Percentiles rank a stretch among this genome's conserved stretches.
Evolutionary conservation across 2,797 vertebrate genomes (phyloP).

Genomic region (Sebastiscus tertius): DNA sequence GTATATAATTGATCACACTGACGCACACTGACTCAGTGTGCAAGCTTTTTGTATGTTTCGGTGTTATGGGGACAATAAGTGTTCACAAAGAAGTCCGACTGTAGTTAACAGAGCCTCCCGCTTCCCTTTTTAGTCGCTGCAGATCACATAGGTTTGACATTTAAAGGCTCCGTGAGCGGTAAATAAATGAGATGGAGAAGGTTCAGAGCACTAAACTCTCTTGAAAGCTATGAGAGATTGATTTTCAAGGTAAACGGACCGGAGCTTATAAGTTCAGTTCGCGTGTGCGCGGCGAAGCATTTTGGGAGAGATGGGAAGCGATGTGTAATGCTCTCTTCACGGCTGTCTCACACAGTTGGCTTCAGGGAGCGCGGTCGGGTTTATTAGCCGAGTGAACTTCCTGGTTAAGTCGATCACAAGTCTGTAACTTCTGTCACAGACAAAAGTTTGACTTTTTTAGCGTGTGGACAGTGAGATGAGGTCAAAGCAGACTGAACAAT

Average conservation of each 20-base stretch:
- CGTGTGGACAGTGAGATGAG: background rate
- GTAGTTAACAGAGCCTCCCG: background rate
- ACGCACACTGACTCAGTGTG: background rate
- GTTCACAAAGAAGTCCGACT: background rate
- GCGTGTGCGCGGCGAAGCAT: slow-evolving; percentile 7
- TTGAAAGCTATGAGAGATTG: slow-evolving; percentile 49
- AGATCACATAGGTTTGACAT: slow-evolving; percentile 49
- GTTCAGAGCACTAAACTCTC: slow-evolving; percentile 38
- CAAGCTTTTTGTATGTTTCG: background rate
- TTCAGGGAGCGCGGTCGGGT: slow-evolving; percentile 6
- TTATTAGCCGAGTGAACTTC: slow-evolving; percentile 34
- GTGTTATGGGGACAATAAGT: background rate
- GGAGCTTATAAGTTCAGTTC: slow-evolving; percentile 32
- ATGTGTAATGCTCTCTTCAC: slow-evolving; percentile 48
- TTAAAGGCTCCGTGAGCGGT: slow-evolving; percentile 43
- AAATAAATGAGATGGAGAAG: slow-evolving; percentile 43
- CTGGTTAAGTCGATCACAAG: slow-evolving; percentile 18
- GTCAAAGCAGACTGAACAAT: background rate
- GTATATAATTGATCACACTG: background rate
- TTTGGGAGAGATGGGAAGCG: slow-evolving; percentile 21
- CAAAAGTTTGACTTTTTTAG: background rate
- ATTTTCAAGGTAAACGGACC: slow-evolving; percentile 57
- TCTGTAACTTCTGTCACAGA: slow-evolving; percentile 8
- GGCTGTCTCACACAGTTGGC: slow-evolving; percentile 37
- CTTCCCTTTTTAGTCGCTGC: slow-evolving; percentile 11